Base-by-base conservation (phyloP, 2,888 invertebrate genomes). In the Yponomeuta sedellus region DNA sequence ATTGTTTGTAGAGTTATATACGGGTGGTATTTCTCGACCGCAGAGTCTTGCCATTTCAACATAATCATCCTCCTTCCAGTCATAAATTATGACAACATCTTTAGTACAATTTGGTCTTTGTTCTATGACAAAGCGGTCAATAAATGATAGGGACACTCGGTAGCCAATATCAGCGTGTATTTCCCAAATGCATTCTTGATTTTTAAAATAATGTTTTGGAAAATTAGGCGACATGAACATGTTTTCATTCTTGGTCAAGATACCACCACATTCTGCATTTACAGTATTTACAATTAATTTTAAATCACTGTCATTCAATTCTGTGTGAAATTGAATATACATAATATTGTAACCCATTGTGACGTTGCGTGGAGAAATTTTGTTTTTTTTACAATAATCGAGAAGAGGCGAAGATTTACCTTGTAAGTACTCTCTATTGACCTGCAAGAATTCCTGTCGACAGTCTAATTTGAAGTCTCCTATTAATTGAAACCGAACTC, bases 121-220 rank as follows among this genome's bases (percentile, higher is more conserved):
- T 84, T 97, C 97, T 52, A 98, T 82, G 72, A 94, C 94, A 80
- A 97, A 97, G 68, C 96, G 88, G 1, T 93, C 93, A 0, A 92
- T 74, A 78, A 97, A 97, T 5, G 83, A 71, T 5, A 97, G 82
- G 3, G 93, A 93, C 58, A 97, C 85, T 74, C 94, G 93, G 72
- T 93, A 95, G 0, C 97, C 97, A 40, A 87, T 71, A 0, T 92
- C 85, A 0, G 93, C 91, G 52, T 85, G 81, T 66, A 97, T 92
- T 72, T 94, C 94, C 97, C 97, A 97, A 8, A 92, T 83, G 75
- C 97, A 97, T 83, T 97, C 97, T 63, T 93, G 88, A 79, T 96
- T 96, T 68, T 94, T 92, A 16, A 92, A 92, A 81, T 97, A 97
- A 62, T 77, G 78, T 70, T 86, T 85, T 0, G 94, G 94, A 81